Base-by-base conservation (phyloP, 2,113 vertebrate species). In the Heterocephalus glaber region DNA sequence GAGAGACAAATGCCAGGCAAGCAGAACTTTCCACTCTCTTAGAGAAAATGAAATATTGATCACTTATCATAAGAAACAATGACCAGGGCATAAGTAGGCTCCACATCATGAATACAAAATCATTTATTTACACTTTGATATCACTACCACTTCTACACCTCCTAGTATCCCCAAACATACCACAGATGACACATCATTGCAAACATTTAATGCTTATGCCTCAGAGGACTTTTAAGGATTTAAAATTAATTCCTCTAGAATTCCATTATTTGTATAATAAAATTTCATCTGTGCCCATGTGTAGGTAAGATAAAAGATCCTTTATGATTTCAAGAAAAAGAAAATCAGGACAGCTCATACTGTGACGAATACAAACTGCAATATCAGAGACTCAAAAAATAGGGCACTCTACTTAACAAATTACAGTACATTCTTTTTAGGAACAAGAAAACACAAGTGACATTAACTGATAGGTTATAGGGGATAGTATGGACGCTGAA, bases 11-110 rank as follows among this genome's bases (percentile, higher is more conserved):
- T 96, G 82, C 96, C 93, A 98, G 97, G 98, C 97, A 98, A 98
- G 96, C 96, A 97, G 97, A 98, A 98, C 98, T 98, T 98, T 96
- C 97, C 97, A 95, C 97, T 98, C 98, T 98, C 98, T 97, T 98
- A 96, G 97, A 99, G 99, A 99, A 99, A 99, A 99, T 99, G 99
- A 99, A 99, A 99, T 99, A 99, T 99, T 99, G 99, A 99, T 99
- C 99, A 99, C 99, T 98, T 98, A 98, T 98, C 98, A 98, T 98
- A 98, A 98, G 98, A 98, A 99, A 99, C 98, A 99, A 99, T 97
- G 98, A 98, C 97, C 96, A 94, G 98, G 97, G 99, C 89, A 97
- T 97, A 98, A 97, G 96, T 9, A 97, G 97, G 92, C 93, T 66
- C 96, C 92, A 56, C 96, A 85, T 92, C 90, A 95, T 87, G 98